Evolutionary conservation across 1,140 invertebrate genomes (phyloP).

Genomic region (Drosophila athabasca): DNA sequence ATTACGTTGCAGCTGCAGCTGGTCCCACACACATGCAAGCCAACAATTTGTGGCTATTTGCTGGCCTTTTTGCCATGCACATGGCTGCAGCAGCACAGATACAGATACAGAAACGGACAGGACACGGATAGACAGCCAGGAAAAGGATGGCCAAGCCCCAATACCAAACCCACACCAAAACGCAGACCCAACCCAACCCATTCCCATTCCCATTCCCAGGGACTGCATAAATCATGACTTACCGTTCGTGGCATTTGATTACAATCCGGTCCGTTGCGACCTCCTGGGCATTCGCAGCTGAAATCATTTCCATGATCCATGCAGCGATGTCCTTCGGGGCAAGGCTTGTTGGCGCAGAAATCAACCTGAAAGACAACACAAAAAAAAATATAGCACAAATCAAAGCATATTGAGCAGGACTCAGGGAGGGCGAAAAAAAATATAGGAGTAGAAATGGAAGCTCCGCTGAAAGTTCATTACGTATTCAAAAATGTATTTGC

Average conservation of each 20-base stretch:
- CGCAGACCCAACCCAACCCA: background rate
- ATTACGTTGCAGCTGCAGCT: constrained; percentile 38
- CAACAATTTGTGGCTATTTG: constrained; percentile 65
- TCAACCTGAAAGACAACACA: constrained; percentile 85
- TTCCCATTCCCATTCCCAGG: background rate
- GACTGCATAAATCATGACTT: constrained; percentile 84
- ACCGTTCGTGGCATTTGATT: constrained; percentile 85
- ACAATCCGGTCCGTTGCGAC: constrained; percentile 88
- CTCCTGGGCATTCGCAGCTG: constrained; percentile 89
- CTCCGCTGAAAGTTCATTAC: constrained; percentile 58
- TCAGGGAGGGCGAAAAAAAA: constrained; percentile 15
- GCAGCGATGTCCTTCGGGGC: constrained; percentile 87
- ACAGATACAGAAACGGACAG: constrained; percentile 6
- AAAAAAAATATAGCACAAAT: constrained; percentile 43
- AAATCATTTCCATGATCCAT: constrained; percentile 89
- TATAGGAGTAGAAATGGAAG: constrained; percentile 12
- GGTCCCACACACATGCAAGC: constrained; percentile 13
- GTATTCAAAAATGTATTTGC: constrained; percentile 72
- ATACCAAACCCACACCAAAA: background rate
- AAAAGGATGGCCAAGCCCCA: background rate
- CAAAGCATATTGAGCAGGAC: constrained; percentile 63
- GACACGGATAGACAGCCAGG: background rate
- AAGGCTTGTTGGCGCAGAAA: constrained; percentile 89
- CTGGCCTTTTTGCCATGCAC: constrained; percentile 56
- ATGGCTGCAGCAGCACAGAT: constrained; percentile 13